Conservation (phyloP, 1,140 invertebrate species). For the Caenorhabditis brenneri region DNA sequence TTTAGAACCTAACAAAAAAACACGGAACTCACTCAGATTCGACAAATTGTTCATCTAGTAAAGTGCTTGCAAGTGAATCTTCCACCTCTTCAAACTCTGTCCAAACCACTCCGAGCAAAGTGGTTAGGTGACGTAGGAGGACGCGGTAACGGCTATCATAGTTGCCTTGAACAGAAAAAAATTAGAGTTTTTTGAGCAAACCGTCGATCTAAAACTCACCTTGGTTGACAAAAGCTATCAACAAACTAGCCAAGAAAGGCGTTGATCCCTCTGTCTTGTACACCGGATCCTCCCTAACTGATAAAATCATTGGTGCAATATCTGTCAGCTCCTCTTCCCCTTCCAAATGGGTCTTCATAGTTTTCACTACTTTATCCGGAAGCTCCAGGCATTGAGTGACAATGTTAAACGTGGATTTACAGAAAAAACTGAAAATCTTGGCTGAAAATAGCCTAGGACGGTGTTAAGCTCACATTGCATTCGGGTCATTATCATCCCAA, state of each 20-base stretch:
- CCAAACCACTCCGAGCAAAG: conserved; percentile 71
- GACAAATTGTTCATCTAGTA: conserved; percentile 63
- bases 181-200: background rate
- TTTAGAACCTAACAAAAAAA: conserved; percentile 56
- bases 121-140: conserved; percentile 71
- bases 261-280: conserved; percentile 54
- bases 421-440: conserved; percentile 60
- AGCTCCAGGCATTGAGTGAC: conserved; percentile 61
- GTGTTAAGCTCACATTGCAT: conserved; percentile 48
- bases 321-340: conserved; percentile 49
- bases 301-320: conserved; percentile 49
- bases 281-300: conserved; percentile 59
- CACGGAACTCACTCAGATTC: conserved; percentile 66
- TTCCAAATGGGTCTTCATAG: conserved; percentile 57
- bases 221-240: conserved; percentile 55
- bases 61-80: conserved; percentile 59
- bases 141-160: conserved; percentile 73
- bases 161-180: conserved; percentile 71
- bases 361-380: conserved; percentile 62
- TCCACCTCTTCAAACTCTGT: conserved; percentile 71
- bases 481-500: conserved; percentile 51
- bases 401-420: conserved; percentile 59
- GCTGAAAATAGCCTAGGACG: background rate
- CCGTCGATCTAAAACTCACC: background rate
- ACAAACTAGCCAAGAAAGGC: conserved; percentile 54